A percentile compares a stretch with the other conserved stretches of the same genome.
Evolutionary conservation across 1,140 invertebrate species (phyloP).

Genomic region (Drosophila hydei): DNA sequence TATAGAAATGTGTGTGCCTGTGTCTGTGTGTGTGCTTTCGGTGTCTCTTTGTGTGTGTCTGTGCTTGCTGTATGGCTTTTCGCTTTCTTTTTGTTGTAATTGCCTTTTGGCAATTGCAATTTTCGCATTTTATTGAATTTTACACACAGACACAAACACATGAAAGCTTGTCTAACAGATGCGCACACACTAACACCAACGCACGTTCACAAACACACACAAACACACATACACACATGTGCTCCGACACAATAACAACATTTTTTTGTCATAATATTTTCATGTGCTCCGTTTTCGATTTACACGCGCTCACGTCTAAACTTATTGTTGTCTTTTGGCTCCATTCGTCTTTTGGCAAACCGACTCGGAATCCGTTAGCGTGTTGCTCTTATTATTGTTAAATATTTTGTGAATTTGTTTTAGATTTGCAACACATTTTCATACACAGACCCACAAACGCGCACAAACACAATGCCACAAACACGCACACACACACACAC

Average conservation of each 20-base stretch:
- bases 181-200: constrained; percentile 21
- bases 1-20: constrained; percentile 26
- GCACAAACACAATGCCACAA: constrained; percentile 4
- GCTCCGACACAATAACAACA: constrained; percentile 69
- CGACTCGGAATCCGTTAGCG: constrained; percentile 24
- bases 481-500: constrained; percentile 7
- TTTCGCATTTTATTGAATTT: constrained; percentile 79
- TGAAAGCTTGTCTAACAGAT: constrained; percentile 42
- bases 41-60: constrained; percentile 28
- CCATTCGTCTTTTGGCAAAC: constrained; percentile 25
- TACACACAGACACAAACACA: constrained; percentile 48
- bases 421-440: constrained; percentile 55
- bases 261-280: constrained; percentile 73
- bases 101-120: constrained; percentile 73
- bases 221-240: constrained; percentile 25
- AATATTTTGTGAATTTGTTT: constrained; percentile 55
- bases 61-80: constrained; percentile 38
- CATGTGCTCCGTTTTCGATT: constrained; percentile 47
- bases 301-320: constrained; percentile 38
- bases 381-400: constrained; percentile 20
- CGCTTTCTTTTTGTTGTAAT: constrained; percentile 58
- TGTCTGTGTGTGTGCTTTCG: constrained; percentile 21
- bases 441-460: constrained; percentile 25
- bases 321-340: constrained; percentile 29
- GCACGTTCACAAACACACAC: constrained; percentile 30